Evolutionary conservation across 2,888 invertebrate species (phyloP).

Genomic region (Pristionchus japonicus): DNA sequence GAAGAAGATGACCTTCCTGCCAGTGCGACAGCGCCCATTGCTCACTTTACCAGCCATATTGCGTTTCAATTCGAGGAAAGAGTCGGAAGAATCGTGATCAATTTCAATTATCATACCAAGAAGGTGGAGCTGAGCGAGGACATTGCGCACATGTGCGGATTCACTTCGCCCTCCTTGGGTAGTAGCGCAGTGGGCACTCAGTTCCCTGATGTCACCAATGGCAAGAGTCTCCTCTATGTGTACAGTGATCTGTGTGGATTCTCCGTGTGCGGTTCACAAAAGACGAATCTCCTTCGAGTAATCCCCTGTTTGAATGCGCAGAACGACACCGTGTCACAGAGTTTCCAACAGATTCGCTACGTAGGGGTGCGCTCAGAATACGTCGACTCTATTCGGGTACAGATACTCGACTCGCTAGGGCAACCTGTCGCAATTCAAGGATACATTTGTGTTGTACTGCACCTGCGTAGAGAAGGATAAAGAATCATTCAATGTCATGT

Average conservation of each 20-base stretch:
- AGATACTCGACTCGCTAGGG: neutral
- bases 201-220: neutral
- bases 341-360: neutral
- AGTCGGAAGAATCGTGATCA: neutral
- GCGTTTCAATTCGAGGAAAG: neutral
- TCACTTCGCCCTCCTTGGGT: neutral
- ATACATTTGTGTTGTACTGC: neutral
- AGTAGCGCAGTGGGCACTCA: neutral
- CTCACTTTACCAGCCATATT: neutral
- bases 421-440: neutral
- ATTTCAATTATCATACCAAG: neutral
- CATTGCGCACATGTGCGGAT: conserved; percentile 15
- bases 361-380: neutral
- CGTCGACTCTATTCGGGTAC: neutral
- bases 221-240: neutral
- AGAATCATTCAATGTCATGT: neutral
- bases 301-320: neutral
- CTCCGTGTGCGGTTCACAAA: neutral
- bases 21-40: too few species aligned
- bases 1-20: too few species aligned
- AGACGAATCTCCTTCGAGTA: neutral
- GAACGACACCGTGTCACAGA: neutral
- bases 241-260: neutral
- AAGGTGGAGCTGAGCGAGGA: neutral
- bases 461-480: neutral